Base-by-base conservation (phyloP, 2,888 invertebrate genomes). In the Eupithecia inturbata region DNA sequence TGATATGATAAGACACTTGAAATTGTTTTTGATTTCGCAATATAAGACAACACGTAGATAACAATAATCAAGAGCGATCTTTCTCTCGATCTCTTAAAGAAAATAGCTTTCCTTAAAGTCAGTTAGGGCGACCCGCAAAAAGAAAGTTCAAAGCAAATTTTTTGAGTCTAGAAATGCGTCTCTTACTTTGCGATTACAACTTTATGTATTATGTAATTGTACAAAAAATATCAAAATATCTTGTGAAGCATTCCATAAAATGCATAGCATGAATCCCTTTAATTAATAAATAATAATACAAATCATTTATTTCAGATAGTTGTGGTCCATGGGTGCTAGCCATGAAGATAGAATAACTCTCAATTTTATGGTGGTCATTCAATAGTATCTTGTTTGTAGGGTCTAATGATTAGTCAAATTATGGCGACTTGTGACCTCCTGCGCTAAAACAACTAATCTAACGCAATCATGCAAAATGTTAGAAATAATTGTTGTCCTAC, bases 401-500 rank as follows among this genome's bases (percentile, higher is more conserved):
- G 22, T 53, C 53, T 4, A 22, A 26, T 57, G 26, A 62, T 62
- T 62, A 19, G 31, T 41, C 14, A 66, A 39, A 66, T 66, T n/a
- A 60, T 60, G 31, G 41, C 1, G 33, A 63, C 22, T 22, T 39
- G 33, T 57, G 26, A 57, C 57, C 57, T 12, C 22, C 19, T 19
- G 57, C 10, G n/a, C 49, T 63, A 67, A 70, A 72, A 78, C 74
- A 49, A 76, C 49, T 67, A 70, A 71, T 73, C 75, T 63, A 67
- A 79, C 68, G 16, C 67, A 77, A 73, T 78, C 68, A 73, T 71
- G 72, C 70, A 78, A 76, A 79, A 78, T 80, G 74, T 79, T 78
- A 80, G 70, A 68, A 77, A 78, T 83, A 83, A 82, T 82, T 78
- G 78, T 75, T 79, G 74, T 82, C 89, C 88, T 89, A 87, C 84